These are phyloP conservation scores for Protosalanx chinensis DNA, from an alignment of 2,797 vertebrate genomes.

Conservation along the genomic window DNA sequence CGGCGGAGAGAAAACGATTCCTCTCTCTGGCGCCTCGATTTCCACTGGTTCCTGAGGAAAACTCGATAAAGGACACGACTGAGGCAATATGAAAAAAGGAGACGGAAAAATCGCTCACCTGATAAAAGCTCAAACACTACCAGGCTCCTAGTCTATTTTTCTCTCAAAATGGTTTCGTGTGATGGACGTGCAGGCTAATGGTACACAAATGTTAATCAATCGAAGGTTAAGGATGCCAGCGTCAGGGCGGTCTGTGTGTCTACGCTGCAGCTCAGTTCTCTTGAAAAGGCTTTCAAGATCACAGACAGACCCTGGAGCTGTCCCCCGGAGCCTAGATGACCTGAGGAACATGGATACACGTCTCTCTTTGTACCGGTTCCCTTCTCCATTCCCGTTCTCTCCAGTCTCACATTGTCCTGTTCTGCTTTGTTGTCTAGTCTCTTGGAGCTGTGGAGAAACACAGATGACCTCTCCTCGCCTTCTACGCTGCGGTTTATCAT, in stretches of 20 bases:
- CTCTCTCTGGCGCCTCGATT: conserved; percentile 12
- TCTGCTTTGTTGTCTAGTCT: background rate
- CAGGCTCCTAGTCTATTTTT: conserved; percentile 22
- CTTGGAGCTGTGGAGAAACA: no score
- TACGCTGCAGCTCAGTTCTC: background rate
- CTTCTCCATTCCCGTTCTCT: background rate
- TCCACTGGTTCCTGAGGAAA: conserved; percentile 40
- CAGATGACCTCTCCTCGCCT: background rate
- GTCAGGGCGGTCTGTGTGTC: background rate
- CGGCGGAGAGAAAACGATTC: conserved; percentile 19
- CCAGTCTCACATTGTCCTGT: background rate
- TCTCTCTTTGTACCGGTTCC: background rate
- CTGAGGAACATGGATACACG: no score
- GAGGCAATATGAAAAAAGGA: conserved; percentile 20
- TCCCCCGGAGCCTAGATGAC: background rate
- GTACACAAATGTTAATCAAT: conserved; percentile 4
- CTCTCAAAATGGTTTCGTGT: conserved; percentile 6
- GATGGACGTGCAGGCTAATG: background rate
- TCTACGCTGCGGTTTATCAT: no score
- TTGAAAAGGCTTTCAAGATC: background rate
- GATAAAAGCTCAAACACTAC: conserved; percentile 26
- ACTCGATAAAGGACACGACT: conserved; percentile 26
- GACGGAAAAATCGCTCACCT: conserved; percentile 20
- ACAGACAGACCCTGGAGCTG: background rate
- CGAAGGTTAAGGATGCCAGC: background rate